Base-by-base conservation (phyloP, 2,888 invertebrate species). In the Euzophera pinguis region DNA sequence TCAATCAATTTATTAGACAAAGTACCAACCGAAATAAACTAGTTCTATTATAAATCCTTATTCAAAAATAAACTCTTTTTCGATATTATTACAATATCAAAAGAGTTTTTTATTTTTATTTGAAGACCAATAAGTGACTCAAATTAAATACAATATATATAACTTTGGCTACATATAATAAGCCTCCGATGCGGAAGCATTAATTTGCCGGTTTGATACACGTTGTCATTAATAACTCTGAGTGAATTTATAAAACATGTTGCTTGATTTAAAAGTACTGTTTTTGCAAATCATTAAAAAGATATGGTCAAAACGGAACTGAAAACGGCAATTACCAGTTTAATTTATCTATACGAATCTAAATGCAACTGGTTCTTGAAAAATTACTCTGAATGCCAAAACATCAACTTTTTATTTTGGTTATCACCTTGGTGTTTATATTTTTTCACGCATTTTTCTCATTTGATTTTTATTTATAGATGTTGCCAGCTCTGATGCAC, bases 401-500 rank as follows among this genome's bases (percentile, higher is more conserved):
- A 3, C 22, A 22, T 22, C 22, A 22, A 3, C 3, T n/a, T 22
- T 2, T 22, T 22, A 22, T 34, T 42, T 29, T 48, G 12, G 1
- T 49, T 49, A 22, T 22, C 22, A 3, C 2, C 22, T 22, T 22
- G 22, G 5, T 22, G 22, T 22, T 22, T 22, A 22, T 22, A 22
- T 22, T 22, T 22, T 22, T 5, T 3, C 22, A 2, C 5, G 22
- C 22, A 22, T 22, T 22, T 22, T 22, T 2, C 1, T 32, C 1
- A 32, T 1, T 9, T 4, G 10, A 2, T 1, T 9, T 56, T n/a
- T 14, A 77, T 4, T 32, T 32, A 1, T 9, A 95, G 94, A 91
- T 93, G 80, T 80, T 96, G 64, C 95, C 95, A 47, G 92, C 94
- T 51, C 84, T 95, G 56, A 92, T 96, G 91, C 93, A 94, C 69